Base-by-base conservation (phyloP, 1,140 invertebrate species). In the Cherax destructor region DNA sequence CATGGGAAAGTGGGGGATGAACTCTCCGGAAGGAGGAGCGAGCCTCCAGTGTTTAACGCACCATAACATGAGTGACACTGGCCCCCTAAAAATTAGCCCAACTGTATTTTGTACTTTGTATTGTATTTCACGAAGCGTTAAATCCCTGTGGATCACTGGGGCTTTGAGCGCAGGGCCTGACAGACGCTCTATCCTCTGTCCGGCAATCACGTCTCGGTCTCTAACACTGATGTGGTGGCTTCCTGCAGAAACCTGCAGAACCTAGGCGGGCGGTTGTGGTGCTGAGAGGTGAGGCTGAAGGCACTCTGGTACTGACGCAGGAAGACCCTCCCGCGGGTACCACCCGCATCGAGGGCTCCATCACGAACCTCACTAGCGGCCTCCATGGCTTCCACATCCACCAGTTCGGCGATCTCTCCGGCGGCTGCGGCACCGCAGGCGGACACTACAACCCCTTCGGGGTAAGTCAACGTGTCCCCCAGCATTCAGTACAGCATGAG, bases 381-480 rank as follows among this genome's bases (percentile, higher is more conserved):
- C 93, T 95, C 49, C 98, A 98, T 94, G 98, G 99, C 56, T 99
- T 99, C 95, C 99, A 99, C 94, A 96, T 99, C 84, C 99, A 99
- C 94, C 97, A 99, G 95, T 99, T 98, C 94, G 99, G 99, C 1
- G 99, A 99, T 94, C 97, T 98, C 92, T 99, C 98, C 65, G 98
- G 99, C 94, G 98, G 99, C 0, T 99, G 99, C 94, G 98, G 96
- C 4, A 98, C 98, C 83, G 98, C 99, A 30, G 99, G 99, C 0
- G 95, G 98, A 1, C 99, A 99, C 95, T 99, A 98, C 95, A 99
- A 99, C 95, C 99, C 99, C 0, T 93, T 95, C 79, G 96, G 52
- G 76, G 92, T 93, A 79, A 69, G 69, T 16, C 52, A 56, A 9
- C 52, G 52, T 41, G 30, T 41, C 0, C 30, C 30, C 30, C 30